These are phyloP conservation scores for Oncopeltus fasciatus DNA, from an alignment of 1,140 invertebrate species.

Conservation along the genomic window DNA sequence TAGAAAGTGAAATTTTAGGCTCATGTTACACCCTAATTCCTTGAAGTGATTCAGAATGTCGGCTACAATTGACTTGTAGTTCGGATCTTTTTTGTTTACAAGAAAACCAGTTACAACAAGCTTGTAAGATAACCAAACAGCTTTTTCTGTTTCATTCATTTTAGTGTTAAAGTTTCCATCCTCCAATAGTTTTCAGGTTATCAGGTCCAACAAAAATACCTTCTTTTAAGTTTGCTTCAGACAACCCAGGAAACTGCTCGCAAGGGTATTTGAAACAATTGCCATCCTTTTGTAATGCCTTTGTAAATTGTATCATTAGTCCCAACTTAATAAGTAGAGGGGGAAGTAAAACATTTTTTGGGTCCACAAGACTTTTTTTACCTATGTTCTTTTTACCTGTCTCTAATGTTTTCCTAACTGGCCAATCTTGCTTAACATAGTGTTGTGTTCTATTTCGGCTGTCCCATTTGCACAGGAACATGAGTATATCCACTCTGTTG, in stretches of 20 bases:
- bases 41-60: constrained; percentile 24
- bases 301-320: constrained; percentile 28
- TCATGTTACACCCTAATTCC: constrained; percentile 22
- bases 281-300: constrained; percentile 25
- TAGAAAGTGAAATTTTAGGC: background rate
- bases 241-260: constrained; percentile 24
- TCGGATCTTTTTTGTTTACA: constrained; percentile 22
- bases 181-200: constrained; percentile 23
- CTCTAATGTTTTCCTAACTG: constrained; percentile 24
- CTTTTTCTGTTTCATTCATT: constrained; percentile 14
- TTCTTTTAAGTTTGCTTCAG: constrained; percentile 25
- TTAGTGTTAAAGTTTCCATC: constrained; percentile 15
- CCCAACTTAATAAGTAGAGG: constrained; percentile 30
- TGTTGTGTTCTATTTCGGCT: constrained; percentile 28
- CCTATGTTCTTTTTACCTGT: constrained; percentile 23
- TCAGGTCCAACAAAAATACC: constrained; percentile 24
- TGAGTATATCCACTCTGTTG: constrained; percentile 31
- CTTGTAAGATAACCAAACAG: constrained; percentile 16
- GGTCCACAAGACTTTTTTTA: constrained; percentile 26
- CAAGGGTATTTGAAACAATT: constrained; percentile 25
- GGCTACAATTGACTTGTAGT: constrained; percentile 25
- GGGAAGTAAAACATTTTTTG: constrained; percentile 17
- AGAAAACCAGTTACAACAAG: constrained; percentile 22
- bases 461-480: constrained; percentile 32
- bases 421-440: constrained; percentile 27